Conservation (phyloP, 2,888 invertebrate species). For the Plusia festucae region DNA sequence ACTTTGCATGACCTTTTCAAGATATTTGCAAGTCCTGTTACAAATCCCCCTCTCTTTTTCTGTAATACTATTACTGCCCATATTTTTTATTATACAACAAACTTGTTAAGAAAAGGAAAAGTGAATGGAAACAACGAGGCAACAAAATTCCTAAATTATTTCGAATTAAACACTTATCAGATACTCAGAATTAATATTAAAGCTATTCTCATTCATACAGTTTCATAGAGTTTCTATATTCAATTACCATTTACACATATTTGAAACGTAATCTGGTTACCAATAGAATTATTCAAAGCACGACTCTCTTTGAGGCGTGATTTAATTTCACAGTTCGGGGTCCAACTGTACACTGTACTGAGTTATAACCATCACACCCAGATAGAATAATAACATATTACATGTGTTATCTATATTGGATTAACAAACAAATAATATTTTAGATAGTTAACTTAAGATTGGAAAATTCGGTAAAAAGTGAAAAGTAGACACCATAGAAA, state of each 20-base stretch:
- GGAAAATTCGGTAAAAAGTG: too few species aligned
- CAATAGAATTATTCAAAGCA: slow-evolving; percentile 53
- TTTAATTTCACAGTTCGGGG: slow-evolving; percentile 56
- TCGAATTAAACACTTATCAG: background rate
- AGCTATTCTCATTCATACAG: background rate
- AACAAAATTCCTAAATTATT: too few species aligned
- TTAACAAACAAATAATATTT: background rate
- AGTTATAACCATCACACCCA: slow-evolving; percentile 50
- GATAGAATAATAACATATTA: slow-evolving; percentile 50
- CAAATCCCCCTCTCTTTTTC: too few species aligned
- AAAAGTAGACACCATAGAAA: too few species aligned
- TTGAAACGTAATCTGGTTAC: slow-evolving; percentile 47
- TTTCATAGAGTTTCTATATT: slow-evolving; percentile 34
- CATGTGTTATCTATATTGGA: slow-evolving; percentile 21
- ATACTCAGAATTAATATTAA: background rate
- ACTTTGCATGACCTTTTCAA: too few species aligned
- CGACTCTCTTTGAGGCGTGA: slow-evolving; percentile 59
- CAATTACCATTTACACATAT: slow-evolving; percentile 59
- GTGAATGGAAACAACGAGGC: too few species aligned
- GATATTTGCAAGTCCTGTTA: too few species aligned
- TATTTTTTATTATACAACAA: too few species aligned
- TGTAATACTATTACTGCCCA: too few species aligned
- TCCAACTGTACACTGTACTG: slow-evolving; percentile 36
- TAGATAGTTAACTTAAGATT: too few species aligned
- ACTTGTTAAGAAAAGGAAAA: too few species aligned